Evolutionary conservation across 2,888 invertebrate genomes (phyloP), one percentile per base, ranked within the genome.

Genomic region (Drosophila fulvimacula): DNA sequence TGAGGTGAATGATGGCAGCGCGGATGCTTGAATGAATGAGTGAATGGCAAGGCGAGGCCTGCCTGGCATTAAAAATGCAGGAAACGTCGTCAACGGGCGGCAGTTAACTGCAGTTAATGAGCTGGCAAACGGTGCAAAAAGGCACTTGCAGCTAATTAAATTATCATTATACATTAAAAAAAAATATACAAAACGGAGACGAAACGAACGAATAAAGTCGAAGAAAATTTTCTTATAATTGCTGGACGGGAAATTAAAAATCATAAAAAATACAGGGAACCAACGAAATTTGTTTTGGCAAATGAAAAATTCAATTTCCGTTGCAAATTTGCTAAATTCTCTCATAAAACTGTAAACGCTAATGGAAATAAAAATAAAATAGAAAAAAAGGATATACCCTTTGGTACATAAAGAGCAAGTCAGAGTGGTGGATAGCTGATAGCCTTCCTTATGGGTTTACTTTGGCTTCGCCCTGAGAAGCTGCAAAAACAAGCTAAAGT

Each of bases 41-140:
- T 19, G 49, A 19, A 0, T 48, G 48, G 30, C 30, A 17, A 17
- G 30, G 36, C 7, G 49, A 19, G 60, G 24, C 34, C 10, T 27
- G 38, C 46, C 19, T 34, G 53, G 51, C 77, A 85, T 82, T 81
- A 84, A 73, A 81, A 70, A 86, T 88, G 78, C 79, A 83, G 57
- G 62, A 81, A 88, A 81, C 71, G 69, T 69, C 48, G 48, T 30
- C 48, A 48, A 32, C 44, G 51, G 49, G 44, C 69, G 69, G 32
- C 68, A 39, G 64, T 88, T 83, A 88, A 83, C 84, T 88, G 83
- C 89, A 89, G 64, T 88, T 83, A 87, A 87, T 88, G 83, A 79
- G 79, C 61, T 64, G 69, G 65, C 73, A 80, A 80, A 66, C 52
- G 65, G 63, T 69, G 34, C 32, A 64, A 73, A 72, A 61, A 58